Conservation (phyloP, 2,113 vertebrate genomes). For the Antigone vipio region DNA sequence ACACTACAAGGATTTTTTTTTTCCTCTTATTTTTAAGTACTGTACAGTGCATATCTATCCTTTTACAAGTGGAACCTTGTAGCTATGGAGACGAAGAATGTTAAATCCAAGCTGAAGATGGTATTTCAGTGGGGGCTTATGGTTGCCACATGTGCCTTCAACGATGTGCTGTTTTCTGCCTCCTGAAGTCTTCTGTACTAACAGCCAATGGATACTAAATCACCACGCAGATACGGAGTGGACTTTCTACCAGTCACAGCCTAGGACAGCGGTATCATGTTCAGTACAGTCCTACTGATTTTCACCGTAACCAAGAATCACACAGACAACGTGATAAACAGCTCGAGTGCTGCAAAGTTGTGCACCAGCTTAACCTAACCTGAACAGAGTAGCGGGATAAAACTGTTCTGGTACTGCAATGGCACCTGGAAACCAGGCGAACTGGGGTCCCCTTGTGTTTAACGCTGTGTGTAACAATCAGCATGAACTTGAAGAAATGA, state of each 20-base stretch:
- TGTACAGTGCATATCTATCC: conserved; percentile 6
- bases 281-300: background rate
- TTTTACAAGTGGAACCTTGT: conserved; percentile 58
- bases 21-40: conserved; percentile 4
- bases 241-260: background rate
- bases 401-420: fast-evolving
- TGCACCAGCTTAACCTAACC: background rate
- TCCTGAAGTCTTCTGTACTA: background rate
- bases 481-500: background rate
- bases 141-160: background rate
- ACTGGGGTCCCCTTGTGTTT: background rate
- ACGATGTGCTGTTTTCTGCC: background rate
- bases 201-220: background rate
- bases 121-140: conserved; percentile 21
- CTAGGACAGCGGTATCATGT: fast-evolving
- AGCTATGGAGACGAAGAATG: conserved; percentile 68
- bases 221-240: fast-evolving
- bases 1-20: background rate
- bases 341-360: background rate
- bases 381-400: fast-evolving
- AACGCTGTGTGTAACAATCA: background rate
- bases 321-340: too few relatives aligned
- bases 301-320: background rate
- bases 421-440: background rate
- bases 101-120: conserved; percentile 41